phyloP scores from a whole-genome alignment of 2,113 vertebrate genomes.

The Lichenostomus cassidix region DNA sequence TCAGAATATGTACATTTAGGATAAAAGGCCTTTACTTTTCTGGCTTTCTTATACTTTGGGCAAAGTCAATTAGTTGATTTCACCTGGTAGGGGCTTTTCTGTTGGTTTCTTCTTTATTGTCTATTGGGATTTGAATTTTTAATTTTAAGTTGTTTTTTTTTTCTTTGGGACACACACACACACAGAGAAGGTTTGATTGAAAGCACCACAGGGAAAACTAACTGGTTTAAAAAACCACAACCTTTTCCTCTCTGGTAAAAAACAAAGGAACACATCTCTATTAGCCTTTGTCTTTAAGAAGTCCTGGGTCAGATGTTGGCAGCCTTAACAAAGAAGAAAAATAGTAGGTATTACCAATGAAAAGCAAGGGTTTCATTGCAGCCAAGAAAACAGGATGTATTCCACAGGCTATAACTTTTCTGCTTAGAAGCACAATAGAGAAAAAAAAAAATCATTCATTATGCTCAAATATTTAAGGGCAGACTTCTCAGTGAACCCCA shows the following conservation, averaged over 20 bases:
- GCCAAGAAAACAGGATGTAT: slow-evolving; percentile 32
- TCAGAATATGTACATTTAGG: background rate
- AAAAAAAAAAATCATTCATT: background rate
- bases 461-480: background rate
- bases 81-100: background rate
- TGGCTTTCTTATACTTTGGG: background rate
- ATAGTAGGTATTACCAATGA: background rate
- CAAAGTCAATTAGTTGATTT: background rate
- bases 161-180: background rate
- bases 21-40: background rate
- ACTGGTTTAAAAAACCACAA: background rate
- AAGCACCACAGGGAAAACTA: background rate
- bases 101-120: background rate
- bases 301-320: slow-evolving; percentile 7
- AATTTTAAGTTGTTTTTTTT: background rate
- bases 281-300: slow-evolving; percentile 28
- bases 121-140: background rate
- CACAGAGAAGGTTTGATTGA: background rate
- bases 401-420: background rate
- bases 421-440: background rate
- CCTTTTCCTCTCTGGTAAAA: slow-evolving; percentile 30
- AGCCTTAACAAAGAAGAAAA: slow-evolving; percentile 17
- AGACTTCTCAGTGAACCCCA: slow-evolving; percentile 12
- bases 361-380: background rate
- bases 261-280: slow-evolving; percentile 37